A percentile compares a stretch with the other conserved stretches of the same genome.
These are phyloP conservation scores for Pseudococcus jackbeardsleyi DNA, from an alignment of 2,888 invertebrate species.

Conservation along the genomic window DNA sequence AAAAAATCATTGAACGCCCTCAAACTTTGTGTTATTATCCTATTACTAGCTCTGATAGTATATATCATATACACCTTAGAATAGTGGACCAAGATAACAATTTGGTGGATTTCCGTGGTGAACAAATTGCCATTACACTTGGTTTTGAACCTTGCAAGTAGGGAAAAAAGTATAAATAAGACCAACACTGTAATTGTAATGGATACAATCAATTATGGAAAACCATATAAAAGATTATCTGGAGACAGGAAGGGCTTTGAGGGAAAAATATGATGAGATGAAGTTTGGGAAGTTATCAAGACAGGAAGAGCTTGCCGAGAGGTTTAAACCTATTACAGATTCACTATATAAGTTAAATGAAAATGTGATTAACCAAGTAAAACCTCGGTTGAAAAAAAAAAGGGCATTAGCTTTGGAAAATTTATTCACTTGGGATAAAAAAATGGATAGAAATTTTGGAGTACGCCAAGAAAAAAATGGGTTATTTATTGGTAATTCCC, in stretches of 20 bases:
- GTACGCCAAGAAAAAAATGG: too few species aligned
- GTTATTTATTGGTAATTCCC: too few species aligned
- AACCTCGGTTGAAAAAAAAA: too few species aligned
- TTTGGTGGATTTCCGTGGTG: constrained; percentile 33
- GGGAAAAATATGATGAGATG: not conserved
- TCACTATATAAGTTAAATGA: not conserved
- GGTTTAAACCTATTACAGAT: not conserved
- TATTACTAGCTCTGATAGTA: not conserved
- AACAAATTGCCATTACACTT: not conserved
- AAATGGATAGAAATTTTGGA: too few species aligned
- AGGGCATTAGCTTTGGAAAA: too few species aligned
- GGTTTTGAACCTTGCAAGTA: not conserved
- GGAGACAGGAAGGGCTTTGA: not conserved
- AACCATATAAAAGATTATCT: not conserved
- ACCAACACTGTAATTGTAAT: not conserved
- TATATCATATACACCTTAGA: not conserved
- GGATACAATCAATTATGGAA: not conserved
- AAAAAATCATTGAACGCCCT: constrained; percentile 13
- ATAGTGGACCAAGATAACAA: constrained; percentile 51
- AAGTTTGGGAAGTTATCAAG: not conserved
- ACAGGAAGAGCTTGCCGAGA: not conserved
- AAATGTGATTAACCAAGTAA: too few species aligned
- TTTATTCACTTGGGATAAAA: too few species aligned
- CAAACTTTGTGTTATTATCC: not conserved
- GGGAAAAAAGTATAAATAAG: not conserved